Conservation (phyloP, 2,888 invertebrate genomes). For the Andrena minutula region DNA sequence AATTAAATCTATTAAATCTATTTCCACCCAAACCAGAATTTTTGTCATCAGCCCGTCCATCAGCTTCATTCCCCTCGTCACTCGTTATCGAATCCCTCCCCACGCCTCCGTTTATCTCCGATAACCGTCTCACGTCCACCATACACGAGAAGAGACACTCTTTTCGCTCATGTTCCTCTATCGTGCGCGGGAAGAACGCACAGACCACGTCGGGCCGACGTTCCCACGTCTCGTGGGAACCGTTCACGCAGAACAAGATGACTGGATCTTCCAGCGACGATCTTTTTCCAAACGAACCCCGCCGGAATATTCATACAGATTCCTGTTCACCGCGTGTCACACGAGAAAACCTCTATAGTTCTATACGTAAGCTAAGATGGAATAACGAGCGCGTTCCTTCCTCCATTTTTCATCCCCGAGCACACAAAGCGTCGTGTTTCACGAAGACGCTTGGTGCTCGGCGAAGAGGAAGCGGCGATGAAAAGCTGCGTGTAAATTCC, state of each 20-base stretch:
- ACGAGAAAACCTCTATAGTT: slow-evolving; percentile 16
- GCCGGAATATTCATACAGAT: slow-evolving; percentile 67
- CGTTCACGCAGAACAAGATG: slow-evolving; percentile 39
- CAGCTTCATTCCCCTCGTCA: not conserved
- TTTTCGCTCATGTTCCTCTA: slow-evolving; percentile 67
- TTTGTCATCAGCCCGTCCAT: not conserved
- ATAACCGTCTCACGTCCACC: slow-evolving; percentile 22
- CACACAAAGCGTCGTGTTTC: slow-evolving; percentile 27
- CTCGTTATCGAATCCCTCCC: not conserved
- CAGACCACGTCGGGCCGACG: slow-evolving; percentile 61
- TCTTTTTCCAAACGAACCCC: slow-evolving; percentile 58
- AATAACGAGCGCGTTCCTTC: slow-evolving; percentile 35
- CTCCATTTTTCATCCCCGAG: slow-evolving; percentile 29
- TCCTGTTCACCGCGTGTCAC: slow-evolving; percentile 24
- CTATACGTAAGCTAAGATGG: not conserved
- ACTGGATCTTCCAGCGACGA: slow-evolving; percentile 47
- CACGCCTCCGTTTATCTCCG: slow-evolving; percentile 13
- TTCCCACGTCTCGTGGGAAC: slow-evolving; percentile 70
- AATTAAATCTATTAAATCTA: not conserved
- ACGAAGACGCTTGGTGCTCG: not conserved
- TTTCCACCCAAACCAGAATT: not conserved
- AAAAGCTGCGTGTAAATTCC: slow-evolving; percentile 40
- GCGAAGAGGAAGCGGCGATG: slow-evolving; percentile 26
- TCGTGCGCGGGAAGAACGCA: slow-evolving; percentile 66
- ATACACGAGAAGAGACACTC: slow-evolving; percentile 47